Conservation (phyloP, 2,113 vertebrate species). For the Aphyosemion australe region DNA sequence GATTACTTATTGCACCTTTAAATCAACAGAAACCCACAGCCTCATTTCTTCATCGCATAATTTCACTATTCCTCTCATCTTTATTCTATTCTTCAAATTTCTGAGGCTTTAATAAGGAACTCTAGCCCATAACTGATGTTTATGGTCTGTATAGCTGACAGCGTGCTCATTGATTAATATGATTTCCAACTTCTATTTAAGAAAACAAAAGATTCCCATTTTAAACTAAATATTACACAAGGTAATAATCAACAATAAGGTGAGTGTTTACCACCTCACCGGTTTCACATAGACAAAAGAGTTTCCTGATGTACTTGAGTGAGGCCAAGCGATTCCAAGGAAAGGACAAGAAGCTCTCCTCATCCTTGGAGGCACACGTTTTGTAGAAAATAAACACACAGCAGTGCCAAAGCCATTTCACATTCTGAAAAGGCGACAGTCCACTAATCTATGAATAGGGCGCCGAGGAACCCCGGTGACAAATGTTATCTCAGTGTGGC, state of each 20-base stretch:
- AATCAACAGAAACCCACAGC: no score
- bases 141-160: no score
- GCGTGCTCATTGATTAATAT: no score
- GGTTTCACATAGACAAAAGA: constrained; percentile 63
- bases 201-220: not conserved
- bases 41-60: no score
- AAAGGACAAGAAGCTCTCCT: constrained; percentile 73
- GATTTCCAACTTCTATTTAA: not conserved
- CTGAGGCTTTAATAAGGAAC: no score
- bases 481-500: constrained; percentile 85
- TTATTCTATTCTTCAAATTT: no score
- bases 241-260: no score
- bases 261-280: constrained; percentile 20
- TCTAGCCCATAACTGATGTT: no score
- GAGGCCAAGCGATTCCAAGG: constrained; percentile 53
- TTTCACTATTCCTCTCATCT: no score
- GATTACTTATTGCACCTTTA: no score
- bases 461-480: constrained; percentile 79
- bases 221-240: constrained; percentile 10
- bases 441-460: constrained; percentile 85
- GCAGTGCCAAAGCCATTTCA: constrained; percentile 82
- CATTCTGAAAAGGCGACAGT: constrained; percentile 80
- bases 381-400: constrained; percentile 78
- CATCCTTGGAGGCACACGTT: constrained; percentile 66
- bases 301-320: constrained; percentile 32